Evolutionary conservation across 2,797 vertebrate species (phyloP), one percentile per base, ranked within the genome.

Genomic region (Chelidonichthys spinosus): DNA sequence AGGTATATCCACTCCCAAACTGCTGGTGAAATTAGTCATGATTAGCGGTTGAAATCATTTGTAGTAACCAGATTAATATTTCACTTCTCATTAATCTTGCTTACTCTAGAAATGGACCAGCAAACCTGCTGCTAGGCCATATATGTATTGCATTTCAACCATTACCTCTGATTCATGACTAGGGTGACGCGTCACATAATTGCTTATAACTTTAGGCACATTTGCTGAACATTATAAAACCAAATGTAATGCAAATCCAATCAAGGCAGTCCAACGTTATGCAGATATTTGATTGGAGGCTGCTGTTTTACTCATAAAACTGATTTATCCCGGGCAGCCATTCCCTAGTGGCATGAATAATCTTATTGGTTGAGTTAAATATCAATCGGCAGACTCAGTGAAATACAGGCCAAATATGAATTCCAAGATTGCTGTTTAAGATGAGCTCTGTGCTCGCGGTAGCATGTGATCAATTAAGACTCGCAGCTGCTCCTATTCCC

Each of bases 261-360:
- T 74, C 36, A 72, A 43, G 49, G n/a, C 56, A 67, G 56, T 75
- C 35, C 46, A 54, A 49, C 75, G 59, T 49, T 63, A 42, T 43
- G 59, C 50, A 76, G 54, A 85, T 60, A 76, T 81, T 59, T 85
- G 72, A 76, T 69, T 71, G 50, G 66, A 76, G 66, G 40, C 33
- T 18, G 10, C 65, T 71, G 59, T 77, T 72, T 74, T 37, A 60
- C 59, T 78, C 56, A 46, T 69, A 58, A 67, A 76, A 54, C 32
- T 25, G 18, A 80, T 71, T 76, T 62, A 64, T 71, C 25, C 17
- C 4, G 18, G 42, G 47, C 13, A 59, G 40, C 67, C 13, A 13
- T 58, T 72, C 55, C 74, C 76, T 68, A 1, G 53, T 64, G 65
- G 55, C 56, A 33, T 2, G 8, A 25, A 69, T 65, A 69, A 76